Evolutionary conservation across 2,113 vertebrate genomes (phyloP).

Genomic region (Seriola quinqueradiata): DNA sequence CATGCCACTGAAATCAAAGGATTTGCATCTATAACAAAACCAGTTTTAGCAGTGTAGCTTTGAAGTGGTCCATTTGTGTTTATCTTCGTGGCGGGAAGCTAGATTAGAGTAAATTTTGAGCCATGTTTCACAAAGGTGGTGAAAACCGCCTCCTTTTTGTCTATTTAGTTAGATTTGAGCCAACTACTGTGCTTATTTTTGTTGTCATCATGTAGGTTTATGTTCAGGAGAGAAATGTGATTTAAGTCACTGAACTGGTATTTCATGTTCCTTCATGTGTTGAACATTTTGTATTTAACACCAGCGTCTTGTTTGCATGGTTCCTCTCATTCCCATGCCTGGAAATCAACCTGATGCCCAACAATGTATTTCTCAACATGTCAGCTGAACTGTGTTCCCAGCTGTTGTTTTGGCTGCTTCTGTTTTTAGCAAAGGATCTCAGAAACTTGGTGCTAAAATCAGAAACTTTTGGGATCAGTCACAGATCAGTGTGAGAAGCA

Average conservation of each 20-base stretch:
- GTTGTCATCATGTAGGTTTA: slow-evolving; percentile 63
- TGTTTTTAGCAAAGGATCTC: slow-evolving; percentile 46
- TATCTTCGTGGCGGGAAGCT: slow-evolving; percentile 58
- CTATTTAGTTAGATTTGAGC: slow-evolving; percentile 64
- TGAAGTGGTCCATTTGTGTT: slow-evolving; percentile 75
- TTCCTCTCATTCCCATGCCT: slow-evolving; percentile 68
- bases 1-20: slow-evolving; percentile 69
- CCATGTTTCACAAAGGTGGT: slow-evolving; percentile 66
- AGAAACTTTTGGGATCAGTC: slow-evolving; percentile 42
- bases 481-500: slow-evolving; percentile 47
- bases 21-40: slow-evolving; percentile 69
- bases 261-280: slow-evolving; percentile 63
- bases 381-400: slow-evolving; percentile 49
- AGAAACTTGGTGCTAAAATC: slow-evolving; percentile 56
- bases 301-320: slow-evolving; percentile 62
- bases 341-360: slow-evolving; percentile 57
- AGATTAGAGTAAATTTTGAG: slow-evolving; percentile 66
- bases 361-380: slow-evolving; percentile 52
- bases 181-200: slow-evolving; percentile 59
- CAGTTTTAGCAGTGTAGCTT: slow-evolving; percentile 67
- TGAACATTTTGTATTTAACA: slow-evolving; percentile 49
- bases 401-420: slow-evolving; percentile 46
- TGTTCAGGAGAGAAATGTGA: slow-evolving; percentile 48
- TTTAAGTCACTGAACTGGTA: slow-evolving; percentile 55
- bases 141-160: slow-evolving; percentile 58